Evolutionary conservation across 2,113 vertebrate species (phyloP).

Genomic region (Donacobius atricapilla): DNA sequence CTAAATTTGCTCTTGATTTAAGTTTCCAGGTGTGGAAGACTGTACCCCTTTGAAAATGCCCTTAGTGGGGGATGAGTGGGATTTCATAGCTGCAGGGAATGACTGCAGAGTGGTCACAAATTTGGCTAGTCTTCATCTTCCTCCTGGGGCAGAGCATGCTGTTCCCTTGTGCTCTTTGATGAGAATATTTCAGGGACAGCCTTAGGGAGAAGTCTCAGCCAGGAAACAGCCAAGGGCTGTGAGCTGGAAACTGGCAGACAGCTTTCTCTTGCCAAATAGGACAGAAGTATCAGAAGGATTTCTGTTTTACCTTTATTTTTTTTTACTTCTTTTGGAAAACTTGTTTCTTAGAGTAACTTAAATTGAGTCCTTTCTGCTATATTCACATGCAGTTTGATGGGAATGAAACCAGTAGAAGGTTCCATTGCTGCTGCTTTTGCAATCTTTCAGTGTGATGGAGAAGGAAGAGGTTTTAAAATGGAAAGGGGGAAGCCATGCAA

Average conservation of each 20-base stretch:
- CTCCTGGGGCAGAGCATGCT: neutral
- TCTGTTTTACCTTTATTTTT: neutral
- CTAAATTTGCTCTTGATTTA: neutral
- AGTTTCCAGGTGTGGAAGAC: neutral
- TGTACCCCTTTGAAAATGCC: neutral
- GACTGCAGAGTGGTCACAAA: neutral
- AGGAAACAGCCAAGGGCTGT: neutral
- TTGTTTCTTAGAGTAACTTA: neutral
- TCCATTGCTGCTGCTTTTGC: neutral
- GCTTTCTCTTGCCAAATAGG: neutral
- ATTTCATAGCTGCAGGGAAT: neutral
- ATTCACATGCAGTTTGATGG: neutral
- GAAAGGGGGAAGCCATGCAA: neutral
- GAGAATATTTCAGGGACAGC: neutral
- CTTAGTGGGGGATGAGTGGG: neutral
- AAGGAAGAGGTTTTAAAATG: neutral
- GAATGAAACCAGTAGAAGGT: neutral
- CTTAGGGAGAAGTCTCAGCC: neutral
- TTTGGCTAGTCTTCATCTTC: neutral
- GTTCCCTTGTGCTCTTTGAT: neutral
- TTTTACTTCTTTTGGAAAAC: neutral
- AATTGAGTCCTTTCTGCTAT: neutral
- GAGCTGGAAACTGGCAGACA: neutral
- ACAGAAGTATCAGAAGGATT: neutral
- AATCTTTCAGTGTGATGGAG: neutral